A percentile compares a stretch with the other conserved stretches of the same genome.
phyloP scores from a whole-genome alignment of 2,797 vertebrate species.

The Mastacembelus armatus region DNA sequence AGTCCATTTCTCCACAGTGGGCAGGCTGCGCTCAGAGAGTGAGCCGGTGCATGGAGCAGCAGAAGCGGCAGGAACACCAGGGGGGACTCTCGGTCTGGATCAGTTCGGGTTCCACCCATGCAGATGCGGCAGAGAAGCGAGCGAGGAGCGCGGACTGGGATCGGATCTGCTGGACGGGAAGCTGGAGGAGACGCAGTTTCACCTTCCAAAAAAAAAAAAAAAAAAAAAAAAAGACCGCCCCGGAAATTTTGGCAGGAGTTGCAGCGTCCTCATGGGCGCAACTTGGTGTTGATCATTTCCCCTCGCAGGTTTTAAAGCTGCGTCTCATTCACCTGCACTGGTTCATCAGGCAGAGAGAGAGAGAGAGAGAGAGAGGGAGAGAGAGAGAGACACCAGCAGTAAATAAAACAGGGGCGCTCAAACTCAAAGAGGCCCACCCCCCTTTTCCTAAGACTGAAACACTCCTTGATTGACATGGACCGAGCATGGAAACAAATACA shows the following conservation, averaged over 20 bases:
- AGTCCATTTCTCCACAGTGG: conserved; percentile 29
- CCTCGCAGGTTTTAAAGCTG: conserved; percentile 12
- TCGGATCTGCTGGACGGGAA: background rate
- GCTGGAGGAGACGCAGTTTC: background rate
- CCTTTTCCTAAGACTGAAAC: conserved; percentile 1
- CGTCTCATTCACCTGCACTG: conserved; percentile 29
- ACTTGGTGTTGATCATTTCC: conserved; percentile 15
- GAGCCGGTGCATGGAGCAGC: conserved; percentile 13
- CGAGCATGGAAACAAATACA: background rate
- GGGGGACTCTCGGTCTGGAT: background rate
- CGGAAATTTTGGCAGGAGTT: conserved; percentile 10
- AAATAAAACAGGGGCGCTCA: conserved; percentile 3
- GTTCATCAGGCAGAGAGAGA: background rate
- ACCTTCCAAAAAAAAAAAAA: too few relatives aligned
- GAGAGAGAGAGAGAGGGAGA: background rate
- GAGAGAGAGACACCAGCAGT: too few relatives aligned
- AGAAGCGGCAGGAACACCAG: background rate
- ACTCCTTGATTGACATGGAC: background rate
- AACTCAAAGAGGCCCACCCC: conserved; percentile 32
- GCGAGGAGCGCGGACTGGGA: conserved; percentile 11
- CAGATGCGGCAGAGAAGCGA: conserved; percentile 16
- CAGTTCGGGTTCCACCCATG: conserved; percentile 34
- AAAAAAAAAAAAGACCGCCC: too few relatives aligned
- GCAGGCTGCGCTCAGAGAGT: background rate
- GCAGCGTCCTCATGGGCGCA: background rate